Percentiles rank a stretch among this genome's conserved stretches.
Evolutionary conservation across 2,888 invertebrate species (phyloP).

Genomic region (Colostygia pectinataria): DNA sequence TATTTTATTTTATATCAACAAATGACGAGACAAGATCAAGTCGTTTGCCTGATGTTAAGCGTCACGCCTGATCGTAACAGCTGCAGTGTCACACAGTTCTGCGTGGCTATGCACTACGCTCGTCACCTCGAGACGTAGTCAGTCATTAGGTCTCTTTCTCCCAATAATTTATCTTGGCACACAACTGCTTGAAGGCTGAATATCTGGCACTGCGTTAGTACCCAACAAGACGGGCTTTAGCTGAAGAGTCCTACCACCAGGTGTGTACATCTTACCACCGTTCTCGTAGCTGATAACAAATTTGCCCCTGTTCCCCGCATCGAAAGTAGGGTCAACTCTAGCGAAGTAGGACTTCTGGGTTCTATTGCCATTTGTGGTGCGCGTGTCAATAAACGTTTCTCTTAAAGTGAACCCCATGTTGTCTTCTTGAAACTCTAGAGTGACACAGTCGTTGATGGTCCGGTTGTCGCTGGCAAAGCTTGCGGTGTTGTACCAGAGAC

Average conservation of each 20-base stretch:
- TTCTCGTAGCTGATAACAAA: conserved; percentile 73
- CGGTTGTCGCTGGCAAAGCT: conserved; percentile 71
- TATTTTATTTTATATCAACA: too few species aligned
- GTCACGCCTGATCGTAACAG: too few species aligned
- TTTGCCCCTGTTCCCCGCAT: conserved; percentile 67
- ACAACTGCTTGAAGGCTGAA: too few species aligned
- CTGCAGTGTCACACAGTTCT: too few species aligned
- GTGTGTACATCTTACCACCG: conserved; percentile 67
- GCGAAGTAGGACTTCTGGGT: conserved; percentile 74
- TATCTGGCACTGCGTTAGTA: too few species aligned
- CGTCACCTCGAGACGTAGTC: too few species aligned
- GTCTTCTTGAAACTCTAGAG: conserved; percentile 70
- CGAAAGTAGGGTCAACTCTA: conserved; percentile 73
- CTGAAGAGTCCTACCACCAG: too few species aligned
- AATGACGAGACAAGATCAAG: too few species aligned
- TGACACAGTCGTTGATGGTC: conserved; percentile 66
- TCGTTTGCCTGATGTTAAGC: too few species aligned
- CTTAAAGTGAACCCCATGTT: conserved; percentile 69
- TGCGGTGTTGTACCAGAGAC: conserved; percentile 70
- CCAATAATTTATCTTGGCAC: too few species aligned
- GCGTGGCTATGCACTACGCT: too few species aligned
- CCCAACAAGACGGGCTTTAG: neutral
- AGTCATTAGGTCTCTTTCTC: too few species aligned
- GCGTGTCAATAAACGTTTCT: conserved; percentile 63
- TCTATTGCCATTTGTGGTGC: conserved; percentile 53